Conservation (phyloP, 2,888 invertebrate genomes). For the Melinaea menophilus region DNA sequence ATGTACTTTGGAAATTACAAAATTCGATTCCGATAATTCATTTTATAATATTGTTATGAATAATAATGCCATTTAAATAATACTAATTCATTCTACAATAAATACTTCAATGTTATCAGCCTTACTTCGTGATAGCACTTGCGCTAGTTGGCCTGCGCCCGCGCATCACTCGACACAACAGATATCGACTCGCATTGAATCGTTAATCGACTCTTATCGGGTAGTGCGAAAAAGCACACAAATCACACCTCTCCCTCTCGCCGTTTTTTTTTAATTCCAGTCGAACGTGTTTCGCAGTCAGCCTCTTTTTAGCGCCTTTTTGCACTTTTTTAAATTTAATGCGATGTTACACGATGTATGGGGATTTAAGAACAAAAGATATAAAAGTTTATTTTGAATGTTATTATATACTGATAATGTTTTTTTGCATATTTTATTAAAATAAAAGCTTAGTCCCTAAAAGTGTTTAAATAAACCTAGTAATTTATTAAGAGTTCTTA, state of each 20-base stretch:
- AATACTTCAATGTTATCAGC: conserved; percentile 17
- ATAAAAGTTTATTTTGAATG: not conserved
- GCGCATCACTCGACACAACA: conserved; percentile 39
- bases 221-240: conserved; percentile 68
- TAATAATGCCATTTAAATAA: not conserved
- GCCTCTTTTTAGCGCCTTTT: conserved; percentile 43
- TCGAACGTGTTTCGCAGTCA: conserved; percentile 58
- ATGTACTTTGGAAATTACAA: not conserved
- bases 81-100: conserved; percentile 7
- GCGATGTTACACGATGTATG: conserved; percentile 34
- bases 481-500: no score
- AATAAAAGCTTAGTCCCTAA: no score
- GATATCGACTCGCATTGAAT: conserved; percentile 56
- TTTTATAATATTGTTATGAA: not conserved
- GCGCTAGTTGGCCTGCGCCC: conserved; percentile 9
- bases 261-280: conserved; percentile 47
- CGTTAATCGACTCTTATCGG: conserved; percentile 62
- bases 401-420: not conserved
- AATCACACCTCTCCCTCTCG: conserved; percentile 66
- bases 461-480: no score
- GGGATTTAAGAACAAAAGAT: conserved; percentile 3
- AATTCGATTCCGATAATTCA: no score
- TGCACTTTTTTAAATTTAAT: conserved; percentile 49
- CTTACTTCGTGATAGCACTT: conserved; percentile 18
- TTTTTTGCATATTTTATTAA: not conserved